Base-by-base conservation (phyloP, 2,888 invertebrate genomes). In the Hecatera dysodea region DNA sequence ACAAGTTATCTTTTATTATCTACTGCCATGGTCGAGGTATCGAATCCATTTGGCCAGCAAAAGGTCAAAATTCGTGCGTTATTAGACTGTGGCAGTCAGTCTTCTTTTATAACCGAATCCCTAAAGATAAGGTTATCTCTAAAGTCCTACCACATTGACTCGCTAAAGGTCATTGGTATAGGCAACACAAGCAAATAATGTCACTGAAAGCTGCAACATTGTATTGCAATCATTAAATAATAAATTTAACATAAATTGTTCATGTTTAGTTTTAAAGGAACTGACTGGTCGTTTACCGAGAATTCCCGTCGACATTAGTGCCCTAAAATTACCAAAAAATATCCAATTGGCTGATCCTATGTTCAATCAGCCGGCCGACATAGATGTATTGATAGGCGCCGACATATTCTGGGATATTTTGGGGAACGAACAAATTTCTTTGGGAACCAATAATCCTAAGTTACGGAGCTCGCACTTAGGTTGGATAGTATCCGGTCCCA, bases 181-280 rank as follows among this genome's bases (percentile, higher is more conserved):
- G 72, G 67, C 24, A 67, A 72, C n/a, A 44, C 11, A n/a, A 11
- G 0, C 48, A 17, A 56, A 55, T 7, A 50, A 64, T 15, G 59
- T 69, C 2, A 42, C 9, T 24, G 59, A 69, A 53, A 64, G 59
- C 9, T 69, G 66, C 1, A 59, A 22, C 1, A 42, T 42, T 36
- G 22, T 2, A 62, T 17, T 68, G 3, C 19, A 59, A 9, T 60
- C 42, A 19, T 0, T 53, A 60, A 15, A 61, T 27, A 77, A 1
- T 27, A 24, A 50, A 52, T 62, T 52, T 27, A 52, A 11, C 0
- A 52, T 62, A 39, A 36, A 6, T 12, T 62, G 50, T 24, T 62
- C 62, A 1, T 84, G 81, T 62, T 39, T 79, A 22, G 81, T 83
- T 7, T 22, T 84, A 12, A 64, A 73, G 1, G 75, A 82, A 57